Percentiles rank a stretch among this genome's conserved stretches.
Conservation (phyloP, 2,888 invertebrate species). For the Phengaris alcon region DNA sequence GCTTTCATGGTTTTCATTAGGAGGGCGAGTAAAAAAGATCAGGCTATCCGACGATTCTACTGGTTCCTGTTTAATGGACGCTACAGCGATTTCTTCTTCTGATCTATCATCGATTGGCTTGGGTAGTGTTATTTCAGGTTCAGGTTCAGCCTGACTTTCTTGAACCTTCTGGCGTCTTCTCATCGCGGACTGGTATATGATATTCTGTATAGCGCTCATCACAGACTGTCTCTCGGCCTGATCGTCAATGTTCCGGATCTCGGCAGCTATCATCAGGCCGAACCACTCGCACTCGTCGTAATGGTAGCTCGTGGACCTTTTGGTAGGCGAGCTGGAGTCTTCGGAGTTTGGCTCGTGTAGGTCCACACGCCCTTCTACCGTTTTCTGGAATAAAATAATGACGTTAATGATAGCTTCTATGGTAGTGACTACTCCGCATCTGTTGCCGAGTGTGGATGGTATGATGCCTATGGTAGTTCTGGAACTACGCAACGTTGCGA, state of each 20-base stretch:
- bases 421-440: too few relatives aligned
- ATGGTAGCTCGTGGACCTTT: background rate
- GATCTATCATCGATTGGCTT: background rate
- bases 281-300: constrained; percentile 23
- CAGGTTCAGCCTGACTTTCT: background rate
- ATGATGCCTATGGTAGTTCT: too few relatives aligned
- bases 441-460: too few relatives aligned
- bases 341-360: too few relatives aligned
- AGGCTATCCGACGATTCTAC: background rate
- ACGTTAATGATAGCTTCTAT: too few relatives aligned
- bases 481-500: too few relatives aligned
- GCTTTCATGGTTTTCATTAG: background rate
- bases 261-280: constrained; percentile 22
- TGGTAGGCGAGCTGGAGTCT: too few relatives aligned
- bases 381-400: too few relatives aligned
- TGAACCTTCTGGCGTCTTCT: background rate
- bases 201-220: constrained; percentile 18
- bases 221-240: constrained; percentile 7
- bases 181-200: constrained; percentile 5
- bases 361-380: too few relatives aligned
- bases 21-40: background rate
- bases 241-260: constrained; percentile 19
- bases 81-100: background rate
- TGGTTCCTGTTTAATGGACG: background rate
- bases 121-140: background rate